Conservation (phyloP, 2,113 vertebrate species). For the Odontesthes bonariensis region DNA sequence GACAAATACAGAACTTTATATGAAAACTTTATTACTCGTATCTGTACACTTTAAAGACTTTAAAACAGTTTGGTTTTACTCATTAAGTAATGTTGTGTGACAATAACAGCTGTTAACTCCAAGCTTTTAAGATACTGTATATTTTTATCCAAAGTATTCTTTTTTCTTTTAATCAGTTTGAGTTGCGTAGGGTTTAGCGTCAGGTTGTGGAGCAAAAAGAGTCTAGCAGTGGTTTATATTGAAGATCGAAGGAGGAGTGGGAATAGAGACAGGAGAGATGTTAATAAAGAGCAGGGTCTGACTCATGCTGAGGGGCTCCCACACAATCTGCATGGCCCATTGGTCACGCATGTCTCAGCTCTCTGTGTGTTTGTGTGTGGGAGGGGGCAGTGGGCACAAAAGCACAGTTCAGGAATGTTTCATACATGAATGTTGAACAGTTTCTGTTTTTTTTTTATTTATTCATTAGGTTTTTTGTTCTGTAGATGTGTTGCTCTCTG, state of each 20-base stretch:
- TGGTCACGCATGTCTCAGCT: slow-evolving; percentile 49
- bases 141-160: background rate
- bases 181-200: slow-evolving; percentile 7
- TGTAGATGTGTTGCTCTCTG: slow-evolving; percentile 18
- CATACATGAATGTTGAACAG: background rate
- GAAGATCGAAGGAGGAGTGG: background rate
- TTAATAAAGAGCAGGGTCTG: slow-evolving; percentile 40
- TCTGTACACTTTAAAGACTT: too few species aligned
- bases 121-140: background rate
- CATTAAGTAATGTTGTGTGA: too few species aligned
- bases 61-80: too few species aligned
- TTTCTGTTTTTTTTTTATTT: background rate
- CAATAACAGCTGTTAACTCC: background rate
- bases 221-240: background rate
- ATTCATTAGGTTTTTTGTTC: slow-evolving; percentile 1
- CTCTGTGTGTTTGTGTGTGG: slow-evolving; percentile 34
- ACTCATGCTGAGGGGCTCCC: slow-evolving; percentile 33
- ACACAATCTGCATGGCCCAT: slow-evolving; percentile 36
- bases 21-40: too few species aligned
- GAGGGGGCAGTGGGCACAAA: background rate
- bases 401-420: slow-evolving; percentile 14
- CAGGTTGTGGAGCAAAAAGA: background rate
- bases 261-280: slow-evolving; percentile 21
- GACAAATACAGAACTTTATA: background rate
- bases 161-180: background rate